Conservation (phyloP, 2,797 vertebrate genomes). For the Cirrhinus mrigala region DNA sequence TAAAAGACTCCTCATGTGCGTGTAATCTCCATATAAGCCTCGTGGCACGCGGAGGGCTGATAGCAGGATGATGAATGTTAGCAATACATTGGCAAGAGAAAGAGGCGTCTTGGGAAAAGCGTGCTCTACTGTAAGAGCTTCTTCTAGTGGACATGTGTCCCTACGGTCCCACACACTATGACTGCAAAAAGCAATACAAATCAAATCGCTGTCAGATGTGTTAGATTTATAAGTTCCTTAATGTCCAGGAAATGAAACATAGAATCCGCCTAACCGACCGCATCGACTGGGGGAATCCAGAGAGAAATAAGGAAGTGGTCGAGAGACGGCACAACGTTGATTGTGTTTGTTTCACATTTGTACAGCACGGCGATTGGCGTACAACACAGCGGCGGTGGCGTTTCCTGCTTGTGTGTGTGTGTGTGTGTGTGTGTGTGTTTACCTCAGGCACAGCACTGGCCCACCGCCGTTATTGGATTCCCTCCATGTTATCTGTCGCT, state of each 20-base stretch:
- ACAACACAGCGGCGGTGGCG: not conserved
- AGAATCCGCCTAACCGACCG: conserved; percentile 44
- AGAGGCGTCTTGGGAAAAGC: conserved; percentile 47
- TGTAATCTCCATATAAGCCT: conserved; percentile 44
- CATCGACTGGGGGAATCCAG: conserved; percentile 48
- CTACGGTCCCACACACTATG: conserved; percentile 9
- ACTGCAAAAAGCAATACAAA: conserved; percentile 57
- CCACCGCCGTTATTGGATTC: conserved; percentile 36
- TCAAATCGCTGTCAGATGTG: conserved; percentile 57
- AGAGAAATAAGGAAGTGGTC: conserved; percentile 48
- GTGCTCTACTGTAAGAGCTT: conserved; percentile 42
- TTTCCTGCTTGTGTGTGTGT: not conserved
- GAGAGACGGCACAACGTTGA: conserved; percentile 27
- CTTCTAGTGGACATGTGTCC: conserved; percentile 46
- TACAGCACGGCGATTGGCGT: not conserved
- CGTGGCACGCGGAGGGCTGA: conserved; percentile 13
- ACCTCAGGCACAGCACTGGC: conserved; percentile 21
- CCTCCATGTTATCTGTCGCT: conserved; percentile 36
- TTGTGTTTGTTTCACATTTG: conserved; percentile 52
- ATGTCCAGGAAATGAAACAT: conserved; percentile 58
- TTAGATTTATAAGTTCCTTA: conserved; percentile 59
- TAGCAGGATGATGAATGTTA: conserved; percentile 58
- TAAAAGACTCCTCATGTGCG: conserved; percentile 23
- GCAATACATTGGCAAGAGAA: conserved; percentile 54
- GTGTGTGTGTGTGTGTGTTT: conserved; percentile 7